Evolutionary conservation across 1,140 invertebrate species (phyloP).

Genomic region (Brachionus koreanus): DNA sequence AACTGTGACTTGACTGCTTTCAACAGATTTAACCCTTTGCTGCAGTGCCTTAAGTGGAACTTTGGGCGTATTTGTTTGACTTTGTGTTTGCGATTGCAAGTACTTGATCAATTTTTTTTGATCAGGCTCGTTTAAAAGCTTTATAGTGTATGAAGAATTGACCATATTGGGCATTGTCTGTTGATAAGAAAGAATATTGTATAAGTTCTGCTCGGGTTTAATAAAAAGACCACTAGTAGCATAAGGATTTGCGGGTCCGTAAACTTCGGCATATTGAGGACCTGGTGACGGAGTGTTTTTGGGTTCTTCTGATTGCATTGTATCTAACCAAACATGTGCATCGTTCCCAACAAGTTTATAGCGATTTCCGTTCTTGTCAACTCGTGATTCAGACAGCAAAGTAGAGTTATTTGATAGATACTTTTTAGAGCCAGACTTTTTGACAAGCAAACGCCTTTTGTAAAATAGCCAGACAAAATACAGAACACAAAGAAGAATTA

Average conservation of each 20-base stretch:
- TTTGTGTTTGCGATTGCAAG: conserved; percentile 6
- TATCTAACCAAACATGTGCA: conserved; percentile 27
- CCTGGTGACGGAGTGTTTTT: not conserved
- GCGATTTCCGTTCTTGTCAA: conserved; percentile 1
- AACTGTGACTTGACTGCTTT: not conserved
- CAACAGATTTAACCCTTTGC: conserved; percentile 18
- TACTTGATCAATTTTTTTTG: conserved; percentile 26
- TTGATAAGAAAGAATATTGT: not conserved
- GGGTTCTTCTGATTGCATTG: not conserved
- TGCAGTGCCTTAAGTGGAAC: not conserved
- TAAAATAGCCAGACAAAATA: conserved; percentile 2
- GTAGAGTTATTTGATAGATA: conserved; percentile 34
- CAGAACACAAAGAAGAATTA: not conserved
- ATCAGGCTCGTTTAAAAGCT: not conserved
- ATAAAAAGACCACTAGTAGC: not conserved
- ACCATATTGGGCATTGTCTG: not conserved
- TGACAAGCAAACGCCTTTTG: not conserved
- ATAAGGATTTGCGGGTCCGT: conserved; percentile 32
- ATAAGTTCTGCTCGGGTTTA: conserved; percentile 13
- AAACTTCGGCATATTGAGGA: conserved; percentile 33
- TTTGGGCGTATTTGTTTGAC: conserved; percentile 38
- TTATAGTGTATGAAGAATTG: conserved; percentile 9
- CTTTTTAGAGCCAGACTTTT: conserved; percentile 23
- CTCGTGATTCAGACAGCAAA: not conserved
- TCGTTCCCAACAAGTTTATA: conserved; percentile 39